phyloP scores from a whole-genome alignment of 2,888 invertebrate genomes.

The Minunthozetes semirufus region DNA sequence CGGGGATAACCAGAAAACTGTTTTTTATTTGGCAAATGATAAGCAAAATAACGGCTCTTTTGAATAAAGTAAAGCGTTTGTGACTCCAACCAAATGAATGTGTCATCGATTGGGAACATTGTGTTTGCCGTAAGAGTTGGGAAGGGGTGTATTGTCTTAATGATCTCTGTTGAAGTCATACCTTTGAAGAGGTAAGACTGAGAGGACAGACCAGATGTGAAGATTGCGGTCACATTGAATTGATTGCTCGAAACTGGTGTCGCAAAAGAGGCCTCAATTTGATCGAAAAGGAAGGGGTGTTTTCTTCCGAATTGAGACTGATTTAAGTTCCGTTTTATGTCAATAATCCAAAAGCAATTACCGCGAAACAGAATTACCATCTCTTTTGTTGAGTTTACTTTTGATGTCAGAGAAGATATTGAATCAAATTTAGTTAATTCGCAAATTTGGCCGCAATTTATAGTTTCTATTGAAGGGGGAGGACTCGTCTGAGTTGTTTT shows the following conservation, averaged over 20 bases:
- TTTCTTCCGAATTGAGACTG: neutral
- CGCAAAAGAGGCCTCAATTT: neutral
- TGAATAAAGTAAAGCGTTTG: neutral
- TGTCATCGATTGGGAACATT: neutral
- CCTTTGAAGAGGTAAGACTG: neutral
- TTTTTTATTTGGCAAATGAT: neutral
- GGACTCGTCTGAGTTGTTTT: too few species aligned
- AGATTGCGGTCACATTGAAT: neutral
- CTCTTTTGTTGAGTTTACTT: neutral
- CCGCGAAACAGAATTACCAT: neutral
- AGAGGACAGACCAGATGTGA: slow-evolving; percentile 13
- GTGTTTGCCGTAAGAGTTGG: neutral
- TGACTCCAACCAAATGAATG: neutral
- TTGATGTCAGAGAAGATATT: neutral
- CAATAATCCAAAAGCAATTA: neutral
- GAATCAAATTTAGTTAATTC: neutral
- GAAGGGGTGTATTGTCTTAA: neutral
- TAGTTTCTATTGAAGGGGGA: too few species aligned
- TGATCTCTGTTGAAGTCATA: neutral
- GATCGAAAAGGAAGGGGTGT: neutral
- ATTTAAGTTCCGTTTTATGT: neutral
- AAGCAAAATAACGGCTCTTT: neutral
- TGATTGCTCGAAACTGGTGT: neutral
- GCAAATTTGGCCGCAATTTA: neutral
- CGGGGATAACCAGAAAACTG: neutral